Conservation (phyloP, 2,797 vertebrate genomes). For the Kryptolebias ocellatus region DNA sequence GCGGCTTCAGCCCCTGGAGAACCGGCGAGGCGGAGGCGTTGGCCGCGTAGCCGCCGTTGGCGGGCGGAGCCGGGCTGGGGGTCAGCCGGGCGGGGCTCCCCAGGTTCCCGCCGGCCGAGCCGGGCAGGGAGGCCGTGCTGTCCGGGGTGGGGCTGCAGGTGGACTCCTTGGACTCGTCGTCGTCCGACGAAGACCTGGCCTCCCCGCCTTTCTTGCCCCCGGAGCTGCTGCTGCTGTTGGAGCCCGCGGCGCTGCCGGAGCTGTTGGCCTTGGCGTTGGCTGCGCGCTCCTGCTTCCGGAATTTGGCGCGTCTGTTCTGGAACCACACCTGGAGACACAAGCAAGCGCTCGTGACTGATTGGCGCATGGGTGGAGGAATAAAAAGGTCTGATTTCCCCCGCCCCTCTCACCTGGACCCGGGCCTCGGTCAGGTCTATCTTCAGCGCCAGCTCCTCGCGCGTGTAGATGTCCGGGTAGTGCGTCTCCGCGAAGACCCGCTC, state of each 20-base stretch:
- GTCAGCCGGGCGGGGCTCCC: constrained; percentile 90
- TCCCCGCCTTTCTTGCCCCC: constrained; percentile 85
- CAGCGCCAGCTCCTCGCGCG: constrained; percentile 93
- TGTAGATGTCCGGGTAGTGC: constrained; percentile 97
- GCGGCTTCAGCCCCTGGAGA: constrained; percentile 87
- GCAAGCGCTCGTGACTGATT: background rate
- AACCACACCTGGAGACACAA: constrained; percentile 89
- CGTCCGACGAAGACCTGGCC: constrained; percentile 89
- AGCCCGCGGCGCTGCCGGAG: constrained; percentile 60
- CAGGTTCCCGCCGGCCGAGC: constrained; percentile 81
- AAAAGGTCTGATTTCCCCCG: background rate
- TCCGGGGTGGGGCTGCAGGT: constrained; percentile 95
- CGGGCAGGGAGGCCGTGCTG: constrained; percentile 93
- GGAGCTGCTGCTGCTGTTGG: constrained; percentile 57
- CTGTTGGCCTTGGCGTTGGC: constrained; percentile 88
- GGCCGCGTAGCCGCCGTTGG: constrained; percentile 74
- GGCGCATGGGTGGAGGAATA: too few species aligned
- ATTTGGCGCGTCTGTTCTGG: constrained; percentile 95
- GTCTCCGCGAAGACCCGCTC: constrained; percentile 97
- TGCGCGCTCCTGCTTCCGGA: constrained; percentile 90
- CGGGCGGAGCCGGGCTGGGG: constrained; percentile 85
- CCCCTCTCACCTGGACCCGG: constrained; percentile 89
- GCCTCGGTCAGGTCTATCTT: constrained; percentile 98
- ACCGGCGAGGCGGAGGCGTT: constrained; percentile 83
- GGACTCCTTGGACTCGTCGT: constrained; percentile 95